Percentiles rank a stretch among this genome's conserved stretches.
phyloP scores from a whole-genome alignment of 1,140 invertebrate genomes.

The Pseudobourletiella spinata region DNA sequence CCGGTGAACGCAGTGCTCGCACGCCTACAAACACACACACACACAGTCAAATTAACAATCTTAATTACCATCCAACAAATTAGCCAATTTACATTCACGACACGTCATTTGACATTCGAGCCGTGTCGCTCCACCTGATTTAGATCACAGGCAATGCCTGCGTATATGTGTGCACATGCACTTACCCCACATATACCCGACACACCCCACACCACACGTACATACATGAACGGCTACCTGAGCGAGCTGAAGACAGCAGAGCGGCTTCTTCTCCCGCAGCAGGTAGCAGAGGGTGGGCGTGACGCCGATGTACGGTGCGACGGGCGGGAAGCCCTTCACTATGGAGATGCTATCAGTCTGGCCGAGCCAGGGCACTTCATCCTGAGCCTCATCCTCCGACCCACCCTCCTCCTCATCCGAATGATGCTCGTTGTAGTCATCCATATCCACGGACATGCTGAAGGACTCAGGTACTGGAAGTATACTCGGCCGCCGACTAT shows the following conservation, averaged over 20 bases:
- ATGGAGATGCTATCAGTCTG: constrained; percentile 76
- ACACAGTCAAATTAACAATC: constrained; percentile 5
- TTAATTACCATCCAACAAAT: background rate
- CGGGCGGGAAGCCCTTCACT: constrained; percentile 90
- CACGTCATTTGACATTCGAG: too few species aligned
- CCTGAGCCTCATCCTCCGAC: constrained; percentile 76
- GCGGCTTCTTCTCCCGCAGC: constrained; percentile 87
- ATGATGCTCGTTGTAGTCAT: constrained; percentile 53
- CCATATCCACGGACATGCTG: constrained; percentile 26
- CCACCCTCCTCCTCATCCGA: constrained; percentile 52
- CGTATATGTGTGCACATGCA: too few species aligned
- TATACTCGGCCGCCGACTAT: constrained; percentile 74
- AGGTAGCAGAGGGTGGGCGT: constrained; percentile 93
- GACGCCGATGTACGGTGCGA: constrained; percentile 94
- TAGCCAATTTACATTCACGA: background rate
- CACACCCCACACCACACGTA: too few species aligned
- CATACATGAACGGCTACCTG: constrained; percentile 73
- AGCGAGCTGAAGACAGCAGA: constrained; percentile 90
- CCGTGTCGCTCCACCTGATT: too few species aligned
- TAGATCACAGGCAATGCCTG: too few species aligned
- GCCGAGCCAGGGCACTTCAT: constrained; percentile 78
- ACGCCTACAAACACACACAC: constrained; percentile 78
- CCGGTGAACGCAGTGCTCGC: constrained; percentile 84
- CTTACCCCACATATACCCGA: too few species aligned
- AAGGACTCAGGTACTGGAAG: constrained; percentile 81